phyloP scores from a whole-genome alignment of 2,113 vertebrate genomes.

The Strix uralensis region DNA sequence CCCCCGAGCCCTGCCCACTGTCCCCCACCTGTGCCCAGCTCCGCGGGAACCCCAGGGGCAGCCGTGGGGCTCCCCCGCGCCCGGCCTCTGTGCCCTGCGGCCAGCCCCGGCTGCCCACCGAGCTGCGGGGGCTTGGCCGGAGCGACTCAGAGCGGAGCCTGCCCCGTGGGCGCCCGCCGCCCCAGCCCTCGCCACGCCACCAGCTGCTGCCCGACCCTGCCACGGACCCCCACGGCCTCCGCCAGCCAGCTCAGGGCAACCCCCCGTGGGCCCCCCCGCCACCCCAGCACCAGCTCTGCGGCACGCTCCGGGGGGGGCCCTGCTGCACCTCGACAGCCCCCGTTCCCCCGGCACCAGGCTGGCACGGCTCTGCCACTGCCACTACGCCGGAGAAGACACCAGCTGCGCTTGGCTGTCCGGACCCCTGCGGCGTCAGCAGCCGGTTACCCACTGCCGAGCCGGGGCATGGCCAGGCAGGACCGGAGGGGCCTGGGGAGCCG shows the following conservation, averaged over 20 bases:
- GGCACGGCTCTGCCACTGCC: not conserved
- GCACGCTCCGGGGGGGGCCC: not conserved
- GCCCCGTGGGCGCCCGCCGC: fast-evolving
- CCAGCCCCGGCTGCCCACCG: not conserved
- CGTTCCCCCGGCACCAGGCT: not conserved
- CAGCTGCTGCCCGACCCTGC: not conserved
- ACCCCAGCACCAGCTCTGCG: slow-evolving; percentile 16
- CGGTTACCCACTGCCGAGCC: not conserved
- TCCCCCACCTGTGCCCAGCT: not conserved
- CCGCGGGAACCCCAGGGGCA: not conserved
- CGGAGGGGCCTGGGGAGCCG: not conserved
- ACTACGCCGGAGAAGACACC: not conserved
- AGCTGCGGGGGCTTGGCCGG: not conserved
- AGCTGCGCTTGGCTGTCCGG: slow-evolving; percentile 52
- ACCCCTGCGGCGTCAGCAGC: slow-evolving; percentile 55
- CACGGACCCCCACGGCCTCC: not conserved
- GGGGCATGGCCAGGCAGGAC: not conserved
- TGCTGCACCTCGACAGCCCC: slow-evolving; percentile 20
- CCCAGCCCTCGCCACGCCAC: not conserved
- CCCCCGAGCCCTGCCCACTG: not conserved
- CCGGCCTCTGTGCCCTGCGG: not conserved
- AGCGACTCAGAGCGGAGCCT: not conserved
- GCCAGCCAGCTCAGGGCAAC: slow-evolving; percentile 11
- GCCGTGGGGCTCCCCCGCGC: not conserved
- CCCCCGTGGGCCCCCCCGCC: not conserved